Percentiles rank a stretch among this genome's conserved stretches.
These are phyloP conservation scores for Apamea anceps DNA, from an alignment of 2,888 invertebrate genomes.

Conservation along the genomic window DNA sequence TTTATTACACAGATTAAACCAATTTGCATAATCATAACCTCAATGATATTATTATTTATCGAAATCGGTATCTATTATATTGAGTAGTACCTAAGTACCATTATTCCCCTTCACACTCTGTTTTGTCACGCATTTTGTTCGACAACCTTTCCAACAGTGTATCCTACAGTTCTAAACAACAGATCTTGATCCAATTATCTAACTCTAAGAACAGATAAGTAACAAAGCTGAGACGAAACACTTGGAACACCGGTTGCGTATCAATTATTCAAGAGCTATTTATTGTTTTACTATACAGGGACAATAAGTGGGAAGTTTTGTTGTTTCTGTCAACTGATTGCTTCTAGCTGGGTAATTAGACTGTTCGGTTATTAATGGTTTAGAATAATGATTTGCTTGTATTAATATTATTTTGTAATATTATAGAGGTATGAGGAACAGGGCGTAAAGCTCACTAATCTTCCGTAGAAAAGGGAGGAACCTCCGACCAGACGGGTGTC, in stretches of 20 bases:
- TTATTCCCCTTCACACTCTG: neutral
- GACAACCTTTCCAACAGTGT: conserved; percentile 52
- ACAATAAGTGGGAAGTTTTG: conserved; percentile 40
- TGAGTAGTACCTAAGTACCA: neutral
- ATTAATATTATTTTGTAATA: no score
- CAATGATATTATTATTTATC: neutral
- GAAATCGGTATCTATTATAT: neutral
- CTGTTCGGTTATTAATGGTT: conserved; percentile 3
- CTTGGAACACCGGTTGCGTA: conserved; percentile 71
- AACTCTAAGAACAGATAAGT: conserved; percentile 80
- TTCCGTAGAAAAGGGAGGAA: no score
- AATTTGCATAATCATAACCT: neutral
- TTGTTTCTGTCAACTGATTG: conserved; percentile 31
- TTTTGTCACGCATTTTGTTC: neutral
- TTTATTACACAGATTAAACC: neutral
- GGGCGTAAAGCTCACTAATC: no score
- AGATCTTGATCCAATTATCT: conserved; percentile 84
- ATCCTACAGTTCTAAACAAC: conserved; percentile 75
- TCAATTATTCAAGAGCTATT: conserved; percentile 76
- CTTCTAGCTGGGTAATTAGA: conserved; percentile 3
- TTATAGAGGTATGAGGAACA: no score
- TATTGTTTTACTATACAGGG: conserved; percentile 58
- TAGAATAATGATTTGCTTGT: neutral
- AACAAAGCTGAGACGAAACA: conserved; percentile 76
- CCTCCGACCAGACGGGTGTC: no score